These are phyloP conservation scores for Astyanax mexicanus DNA, from an alignment of 2,797 vertebrate species.

Conservation along the genomic window DNA sequence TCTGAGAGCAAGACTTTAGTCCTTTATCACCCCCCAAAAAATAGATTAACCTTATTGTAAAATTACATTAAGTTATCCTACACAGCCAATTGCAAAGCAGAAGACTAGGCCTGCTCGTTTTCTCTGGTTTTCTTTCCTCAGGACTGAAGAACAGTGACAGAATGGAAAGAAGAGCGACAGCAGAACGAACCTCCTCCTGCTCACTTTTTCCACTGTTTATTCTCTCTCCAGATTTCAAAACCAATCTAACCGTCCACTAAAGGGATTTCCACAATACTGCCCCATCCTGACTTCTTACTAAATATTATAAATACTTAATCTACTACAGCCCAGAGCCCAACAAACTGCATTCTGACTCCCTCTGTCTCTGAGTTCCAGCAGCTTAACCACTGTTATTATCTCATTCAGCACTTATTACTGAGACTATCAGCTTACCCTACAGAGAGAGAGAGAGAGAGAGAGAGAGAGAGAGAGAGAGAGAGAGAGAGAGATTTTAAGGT, in stretches of 20 bases:
- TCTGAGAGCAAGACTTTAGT: too few relatives aligned
- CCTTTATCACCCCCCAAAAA: too few relatives aligned
- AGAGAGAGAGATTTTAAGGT: not conserved
- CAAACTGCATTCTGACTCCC: not conserved
- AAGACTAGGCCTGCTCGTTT: too few relatives aligned
- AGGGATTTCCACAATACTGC: not conserved
- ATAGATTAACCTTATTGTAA: too few relatives aligned
- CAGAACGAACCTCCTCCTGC: not conserved
- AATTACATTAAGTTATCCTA: too few relatives aligned
- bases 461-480: not conserved
- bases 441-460: not conserved
- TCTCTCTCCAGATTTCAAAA: not conserved
- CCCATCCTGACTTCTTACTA: not conserved
- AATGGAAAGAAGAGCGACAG: not conserved
- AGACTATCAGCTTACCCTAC: too few relatives aligned
- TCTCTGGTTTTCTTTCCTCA: not conserved
- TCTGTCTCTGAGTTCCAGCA: not conserved
- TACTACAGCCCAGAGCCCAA: not conserved
- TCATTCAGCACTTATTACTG: slow-evolving; percentile 22
- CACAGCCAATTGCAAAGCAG: too few relatives aligned
- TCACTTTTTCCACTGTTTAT: slow-evolving; percentile 2
- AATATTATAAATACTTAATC: not conserved
- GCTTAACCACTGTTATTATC: slow-evolving; percentile 17
- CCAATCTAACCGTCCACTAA: not conserved
- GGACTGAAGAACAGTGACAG: not conserved